Percentiles rank a stretch among this genome's conserved stretches.
Conservation (phyloP, 2,888 invertebrate species). For the Linnaemya tessellans region DNA sequence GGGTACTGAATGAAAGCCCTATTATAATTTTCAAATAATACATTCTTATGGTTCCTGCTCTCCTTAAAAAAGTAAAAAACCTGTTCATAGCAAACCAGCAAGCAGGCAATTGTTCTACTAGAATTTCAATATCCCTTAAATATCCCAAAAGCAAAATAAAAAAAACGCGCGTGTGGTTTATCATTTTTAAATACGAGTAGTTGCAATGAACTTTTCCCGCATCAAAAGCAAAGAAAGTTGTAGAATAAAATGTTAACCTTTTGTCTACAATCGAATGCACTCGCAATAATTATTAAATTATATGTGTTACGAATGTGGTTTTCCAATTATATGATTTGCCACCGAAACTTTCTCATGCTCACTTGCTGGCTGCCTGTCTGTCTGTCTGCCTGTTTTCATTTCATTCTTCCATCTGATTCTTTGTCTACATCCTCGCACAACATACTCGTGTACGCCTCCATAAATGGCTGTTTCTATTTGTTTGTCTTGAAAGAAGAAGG, state of each 20-base stretch:
- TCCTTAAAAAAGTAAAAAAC: no score
- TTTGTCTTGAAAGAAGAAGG: conserved; percentile 32
- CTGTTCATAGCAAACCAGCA: no score
- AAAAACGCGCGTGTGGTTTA: no score
- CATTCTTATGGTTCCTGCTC: no score
- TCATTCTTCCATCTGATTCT: background rate
- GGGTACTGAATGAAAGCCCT: no score
- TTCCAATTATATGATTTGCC: conserved; percentile 38
- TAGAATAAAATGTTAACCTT: background rate
- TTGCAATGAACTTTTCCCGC: background rate
- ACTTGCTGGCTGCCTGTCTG: background rate
- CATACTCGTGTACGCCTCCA: background rate
- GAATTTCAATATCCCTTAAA: no score
- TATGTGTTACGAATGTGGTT: conserved; percentile 41
- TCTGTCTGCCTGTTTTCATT: background rate
- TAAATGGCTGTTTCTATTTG: conserved; percentile 14
- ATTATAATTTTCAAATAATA: no score
- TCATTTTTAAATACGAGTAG: no score
- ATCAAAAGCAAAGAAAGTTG: background rate
- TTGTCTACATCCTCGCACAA: background rate
- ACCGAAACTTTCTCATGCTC: conserved; percentile 38
- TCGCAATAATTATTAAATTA: conserved; percentile 48
- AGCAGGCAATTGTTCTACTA: no score
- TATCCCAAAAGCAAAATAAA: no score
- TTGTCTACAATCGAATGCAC: conserved; percentile 26